Evolutionary conservation across 2,113 vertebrate species (phyloP).

Genomic region (Lipophrys pholis): DNA sequence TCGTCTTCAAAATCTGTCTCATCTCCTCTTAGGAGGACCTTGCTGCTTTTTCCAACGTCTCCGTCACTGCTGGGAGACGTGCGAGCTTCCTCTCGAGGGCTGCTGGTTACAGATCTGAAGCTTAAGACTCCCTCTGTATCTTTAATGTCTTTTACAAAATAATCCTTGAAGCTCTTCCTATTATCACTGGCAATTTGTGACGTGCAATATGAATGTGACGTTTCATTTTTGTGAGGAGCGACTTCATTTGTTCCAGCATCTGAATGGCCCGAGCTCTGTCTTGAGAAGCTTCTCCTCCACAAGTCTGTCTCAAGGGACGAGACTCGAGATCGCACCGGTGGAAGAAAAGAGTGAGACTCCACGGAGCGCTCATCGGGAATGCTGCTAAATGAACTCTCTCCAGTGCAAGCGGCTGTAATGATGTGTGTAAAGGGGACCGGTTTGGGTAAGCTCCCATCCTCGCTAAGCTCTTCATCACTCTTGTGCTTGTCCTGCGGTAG

Average conservation of each 20-base stretch:
- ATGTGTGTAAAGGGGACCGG: neutral
- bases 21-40: neutral
- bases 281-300: neutral
- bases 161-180: neutral
- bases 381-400: neutral
- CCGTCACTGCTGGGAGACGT: neutral
- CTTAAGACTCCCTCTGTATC: neutral
- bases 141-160: neutral
- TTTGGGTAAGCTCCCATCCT: neutral
- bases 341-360: neutral
- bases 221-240: neutral
- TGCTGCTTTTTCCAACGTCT: neutral
- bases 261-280: conserved; percentile 2
- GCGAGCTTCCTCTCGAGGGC: neutral
- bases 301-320: conserved; percentile 22
- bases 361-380: neutral
- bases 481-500: conserved; percentile 11
- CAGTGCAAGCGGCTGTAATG: neutral
- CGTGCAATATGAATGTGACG: neutral
- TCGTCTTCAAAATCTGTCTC: neutral
- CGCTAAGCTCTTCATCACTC: neutral
- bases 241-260: conserved; percentile 4
- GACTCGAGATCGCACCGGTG: conserved; percentile 61
- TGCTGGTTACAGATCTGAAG: neutral
- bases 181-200: neutral